These are phyloP conservation scores for Acanthosoma haemorrhoidale DNA, from an alignment of 2,888 invertebrate genomes.

Conservation along the genomic window DNA sequence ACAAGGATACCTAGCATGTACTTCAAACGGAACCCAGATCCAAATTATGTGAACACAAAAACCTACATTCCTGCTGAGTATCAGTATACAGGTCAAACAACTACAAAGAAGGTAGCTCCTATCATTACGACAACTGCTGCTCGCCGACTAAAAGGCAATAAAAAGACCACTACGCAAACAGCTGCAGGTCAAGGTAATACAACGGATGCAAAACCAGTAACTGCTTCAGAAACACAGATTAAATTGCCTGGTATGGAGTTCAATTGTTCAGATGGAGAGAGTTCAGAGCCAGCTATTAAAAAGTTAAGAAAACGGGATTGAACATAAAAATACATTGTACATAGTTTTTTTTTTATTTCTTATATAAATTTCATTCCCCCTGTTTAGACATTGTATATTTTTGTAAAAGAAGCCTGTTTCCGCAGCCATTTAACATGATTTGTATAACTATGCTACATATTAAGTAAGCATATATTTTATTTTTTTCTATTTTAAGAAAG, in stretches of 20 bases:
- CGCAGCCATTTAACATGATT: not conserved
- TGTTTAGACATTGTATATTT: not conserved
- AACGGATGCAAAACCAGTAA: slow-evolving; percentile 54
- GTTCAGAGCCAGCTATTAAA: slow-evolving; percentile 14
- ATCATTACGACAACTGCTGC: not conserved
- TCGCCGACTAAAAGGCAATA: not conserved
- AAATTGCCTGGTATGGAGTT: slow-evolving; percentile 63
- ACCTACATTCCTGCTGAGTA: slow-evolving; percentile 78
- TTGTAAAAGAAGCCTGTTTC: slow-evolving; percentile 2
- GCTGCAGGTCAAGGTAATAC: not conserved
- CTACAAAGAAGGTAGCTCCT: not conserved
- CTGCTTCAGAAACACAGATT: slow-evolving; percentile 74
- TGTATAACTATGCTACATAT: not conserved
- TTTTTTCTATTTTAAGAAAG: not conserved
- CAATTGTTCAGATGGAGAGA: slow-evolving; percentile 25
- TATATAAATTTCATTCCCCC: not conserved
- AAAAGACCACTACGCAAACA: not conserved
- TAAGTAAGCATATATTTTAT: not conserved
- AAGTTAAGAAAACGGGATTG: not conserved
- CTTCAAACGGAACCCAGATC: slow-evolving; percentile 64
- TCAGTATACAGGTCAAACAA: slow-evolving; percentile 50
- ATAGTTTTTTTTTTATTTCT: slow-evolving; percentile 6
- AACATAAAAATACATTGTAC: not conserved
- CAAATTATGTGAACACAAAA: slow-evolving; percentile 63
- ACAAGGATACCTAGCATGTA: slow-evolving; percentile 86